phyloP scores from a whole-genome alignment of 2,888 invertebrate genomes.

The Craniophora ligustri region DNA sequence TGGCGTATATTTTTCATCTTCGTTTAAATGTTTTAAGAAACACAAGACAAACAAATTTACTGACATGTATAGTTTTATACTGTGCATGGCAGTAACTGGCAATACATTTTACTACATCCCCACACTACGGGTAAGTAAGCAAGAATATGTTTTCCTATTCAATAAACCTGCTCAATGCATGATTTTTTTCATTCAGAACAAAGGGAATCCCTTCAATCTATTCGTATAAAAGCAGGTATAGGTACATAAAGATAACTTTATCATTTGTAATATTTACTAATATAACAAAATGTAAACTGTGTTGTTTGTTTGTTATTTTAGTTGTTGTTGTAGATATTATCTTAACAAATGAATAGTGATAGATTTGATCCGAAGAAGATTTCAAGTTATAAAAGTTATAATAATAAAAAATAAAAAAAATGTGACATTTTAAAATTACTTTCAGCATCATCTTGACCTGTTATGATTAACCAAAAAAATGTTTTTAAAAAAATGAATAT shows the following conservation, averaged over 20 bases:
- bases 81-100: not conserved
- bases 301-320: not conserved
- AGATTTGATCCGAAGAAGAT: too few relatives aligned
- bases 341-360: too few relatives aligned
- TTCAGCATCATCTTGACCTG: too few relatives aligned
- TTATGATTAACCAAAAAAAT: too few relatives aligned
- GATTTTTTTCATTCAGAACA: constrained; percentile 56
- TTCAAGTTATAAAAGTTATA: too few relatives aligned
- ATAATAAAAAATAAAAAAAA: too few relatives aligned
- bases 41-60: not conserved
- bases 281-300: not conserved
- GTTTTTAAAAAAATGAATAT: too few relatives aligned
- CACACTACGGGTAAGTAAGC: constrained; percentile 34
- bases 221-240: constrained; percentile 38
- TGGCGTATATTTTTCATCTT: too few relatives aligned
- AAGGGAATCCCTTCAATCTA: constrained; percentile 56
- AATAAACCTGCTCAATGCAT: constrained; percentile 54
- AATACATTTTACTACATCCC: constrained; percentile 2
- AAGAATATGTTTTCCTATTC: constrained; percentile 65
- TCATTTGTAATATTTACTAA: constrained; percentile 4
- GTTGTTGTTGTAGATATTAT: too few relatives aligned
- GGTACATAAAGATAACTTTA: constrained; percentile 45
- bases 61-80: not conserved
- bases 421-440: too few relatives aligned
- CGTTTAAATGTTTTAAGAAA: not conserved